Conservation (phyloP, 2,797 vertebrate genomes). For the Xenopus petersii region DNA sequence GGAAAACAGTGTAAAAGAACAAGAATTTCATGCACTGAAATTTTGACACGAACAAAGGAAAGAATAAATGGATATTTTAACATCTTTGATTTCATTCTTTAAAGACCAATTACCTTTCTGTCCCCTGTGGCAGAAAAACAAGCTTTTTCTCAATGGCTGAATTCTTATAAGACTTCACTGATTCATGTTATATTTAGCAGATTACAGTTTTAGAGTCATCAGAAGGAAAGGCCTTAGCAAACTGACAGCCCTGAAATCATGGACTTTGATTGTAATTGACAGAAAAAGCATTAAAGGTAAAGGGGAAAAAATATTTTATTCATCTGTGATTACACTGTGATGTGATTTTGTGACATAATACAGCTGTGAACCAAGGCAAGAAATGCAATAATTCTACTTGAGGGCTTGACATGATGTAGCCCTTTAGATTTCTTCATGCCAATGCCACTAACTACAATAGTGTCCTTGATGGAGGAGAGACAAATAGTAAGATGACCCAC, state of each 20-base stretch:
- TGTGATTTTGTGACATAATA: conserved; percentile 86
- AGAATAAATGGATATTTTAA: conserved; percentile 63
- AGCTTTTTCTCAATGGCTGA: conserved; percentile 73
- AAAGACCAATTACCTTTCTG: conserved; percentile 75
- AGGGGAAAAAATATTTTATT: conserved; percentile 80
- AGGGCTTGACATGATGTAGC: conserved; percentile 69
- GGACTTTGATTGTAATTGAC: conserved; percentile 91
- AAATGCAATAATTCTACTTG: conserved; percentile 70
- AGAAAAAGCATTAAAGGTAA: conserved; percentile 78
- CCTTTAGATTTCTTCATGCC: conserved; percentile 65
- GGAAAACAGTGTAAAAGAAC: conserved; percentile 34
- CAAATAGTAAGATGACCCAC: conserved; percentile 65
- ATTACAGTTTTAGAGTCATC: conserved; percentile 77
- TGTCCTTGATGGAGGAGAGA: conserved; percentile 67
- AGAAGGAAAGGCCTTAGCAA: conserved; percentile 70
- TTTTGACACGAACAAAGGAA: conserved; percentile 51
- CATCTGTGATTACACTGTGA: conserved; percentile 83
- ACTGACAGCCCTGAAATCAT: conserved; percentile 77
- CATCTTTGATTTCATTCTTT: conserved; percentile 74
- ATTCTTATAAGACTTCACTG: conserved; percentile 74
- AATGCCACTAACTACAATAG: conserved; percentile 68
- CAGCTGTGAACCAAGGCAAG: conserved; percentile 74
- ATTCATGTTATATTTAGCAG: conserved; percentile 78
- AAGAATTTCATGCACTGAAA: conserved; percentile 53
- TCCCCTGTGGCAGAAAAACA: conserved; percentile 64